Conservation (phyloP, 2,797 vertebrate genomes). For the Galagoides demidoff region DNA sequence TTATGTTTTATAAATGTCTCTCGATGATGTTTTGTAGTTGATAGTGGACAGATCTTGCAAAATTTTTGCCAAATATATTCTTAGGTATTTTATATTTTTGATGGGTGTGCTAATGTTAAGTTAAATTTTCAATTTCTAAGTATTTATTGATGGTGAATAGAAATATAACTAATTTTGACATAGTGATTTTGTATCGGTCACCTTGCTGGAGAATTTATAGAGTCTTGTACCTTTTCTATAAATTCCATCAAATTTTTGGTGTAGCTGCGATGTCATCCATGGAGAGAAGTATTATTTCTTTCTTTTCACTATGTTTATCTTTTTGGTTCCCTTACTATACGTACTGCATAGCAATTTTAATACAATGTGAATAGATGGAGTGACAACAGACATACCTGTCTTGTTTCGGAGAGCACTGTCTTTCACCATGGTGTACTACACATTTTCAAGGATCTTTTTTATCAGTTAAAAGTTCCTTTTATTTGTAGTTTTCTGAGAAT, state of each 20-base stretch:
- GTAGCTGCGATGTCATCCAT: background rate
- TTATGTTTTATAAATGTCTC: background rate
- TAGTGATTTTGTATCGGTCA: background rate
- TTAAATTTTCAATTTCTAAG: background rate
- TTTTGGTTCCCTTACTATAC: background rate
- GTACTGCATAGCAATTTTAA: background rate
- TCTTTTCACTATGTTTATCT: background rate
- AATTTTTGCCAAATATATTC: background rate
- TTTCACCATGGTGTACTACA: background rate
- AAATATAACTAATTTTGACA: background rate
- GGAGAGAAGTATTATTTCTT: background rate
- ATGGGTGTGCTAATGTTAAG: background rate
- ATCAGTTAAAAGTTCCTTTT: background rate
- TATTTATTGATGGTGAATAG: background rate
- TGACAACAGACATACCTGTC: background rate
- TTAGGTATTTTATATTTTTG: background rate
- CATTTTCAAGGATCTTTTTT: background rate
- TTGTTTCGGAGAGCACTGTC: background rate
- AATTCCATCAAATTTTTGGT: background rate
- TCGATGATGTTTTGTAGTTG: background rate
- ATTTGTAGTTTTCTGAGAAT: background rate
- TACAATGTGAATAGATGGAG: background rate
- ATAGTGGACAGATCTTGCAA: background rate
- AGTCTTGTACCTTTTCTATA: background rate
- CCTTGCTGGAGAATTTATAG: background rate